Conservation (phyloP, 2,797 vertebrate genomes). For the Tragelaphus oryx region DNA sequence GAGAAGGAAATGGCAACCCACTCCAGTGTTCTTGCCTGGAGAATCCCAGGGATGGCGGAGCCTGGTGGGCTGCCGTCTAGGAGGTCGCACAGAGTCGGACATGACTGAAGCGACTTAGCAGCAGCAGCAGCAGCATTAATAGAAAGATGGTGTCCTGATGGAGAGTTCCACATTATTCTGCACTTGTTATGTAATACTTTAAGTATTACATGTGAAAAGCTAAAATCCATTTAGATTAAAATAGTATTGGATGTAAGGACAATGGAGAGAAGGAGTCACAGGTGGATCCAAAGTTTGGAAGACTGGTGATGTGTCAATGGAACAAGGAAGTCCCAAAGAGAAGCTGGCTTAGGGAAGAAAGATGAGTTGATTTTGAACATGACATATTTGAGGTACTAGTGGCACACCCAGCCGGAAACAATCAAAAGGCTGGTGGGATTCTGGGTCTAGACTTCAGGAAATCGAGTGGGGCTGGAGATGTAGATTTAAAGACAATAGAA, state of each 20-base stretch:
- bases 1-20: too few species aligned
- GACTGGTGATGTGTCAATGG: background rate
- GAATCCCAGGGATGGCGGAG: too few species aligned
- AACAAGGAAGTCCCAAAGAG: background rate
- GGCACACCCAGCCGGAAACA: background rate
- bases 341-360: background rate
- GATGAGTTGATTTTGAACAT: background rate
- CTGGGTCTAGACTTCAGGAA: constrained; percentile 14
- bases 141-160: background rate
- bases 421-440: background rate
- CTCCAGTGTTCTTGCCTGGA: too few species aligned
- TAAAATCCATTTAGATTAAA: background rate
- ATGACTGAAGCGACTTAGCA: too few species aligned
- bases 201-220: background rate
- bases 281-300: background rate
- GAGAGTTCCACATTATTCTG: background rate
- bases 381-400: background rate
- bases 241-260: background rate
- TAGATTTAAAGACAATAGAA: background rate
- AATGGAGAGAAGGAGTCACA: background rate
- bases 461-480: background rate
- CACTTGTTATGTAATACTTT: background rate
- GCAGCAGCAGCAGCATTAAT: background rate
- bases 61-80: too few species aligned
- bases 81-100: too few species aligned